Evolutionary conservation across 1,140 invertebrate genomes (phyloP).

Genomic region (Heterodera carotae): DNA sequence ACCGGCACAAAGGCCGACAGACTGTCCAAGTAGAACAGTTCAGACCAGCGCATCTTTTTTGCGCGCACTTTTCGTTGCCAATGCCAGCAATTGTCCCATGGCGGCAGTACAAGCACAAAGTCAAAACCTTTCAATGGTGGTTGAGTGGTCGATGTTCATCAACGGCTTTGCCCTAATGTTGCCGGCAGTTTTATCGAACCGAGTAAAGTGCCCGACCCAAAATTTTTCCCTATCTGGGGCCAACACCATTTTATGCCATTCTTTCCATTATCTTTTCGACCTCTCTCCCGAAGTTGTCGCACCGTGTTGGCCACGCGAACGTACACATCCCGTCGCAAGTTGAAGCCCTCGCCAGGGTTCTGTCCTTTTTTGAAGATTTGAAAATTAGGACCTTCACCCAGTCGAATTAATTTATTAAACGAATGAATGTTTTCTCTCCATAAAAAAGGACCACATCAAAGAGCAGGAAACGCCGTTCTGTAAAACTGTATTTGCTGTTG

Average conservation of each 20-base stretch:
- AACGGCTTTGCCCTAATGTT: not conserved
- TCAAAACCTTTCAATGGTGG: conserved; percentile 50
- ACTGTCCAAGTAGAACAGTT: conserved; percentile 83
- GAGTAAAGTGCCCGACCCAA: too few relatives aligned
- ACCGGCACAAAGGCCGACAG: conserved; percentile 80
- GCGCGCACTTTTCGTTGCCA: conserved; percentile 75
- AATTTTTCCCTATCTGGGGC: too few relatives aligned
- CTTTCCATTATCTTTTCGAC: conserved; percentile 56
- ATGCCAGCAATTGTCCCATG: conserved; percentile 85
- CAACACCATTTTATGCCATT: too few relatives aligned
- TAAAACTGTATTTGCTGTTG: conserved; percentile 28
- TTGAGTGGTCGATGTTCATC: not conserved
- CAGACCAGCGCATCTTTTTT: conserved; percentile 74
- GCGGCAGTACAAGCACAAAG: conserved; percentile 76
- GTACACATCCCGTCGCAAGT: conserved; percentile 90
- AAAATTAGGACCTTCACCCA: not conserved
- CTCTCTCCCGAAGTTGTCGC: conserved; percentile 70
- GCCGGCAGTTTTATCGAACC: too few relatives aligned
- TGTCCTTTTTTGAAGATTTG: conserved; percentile 64
- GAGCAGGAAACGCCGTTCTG: conserved; percentile 25
- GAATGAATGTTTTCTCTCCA: not conserved
- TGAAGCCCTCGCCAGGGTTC: conserved; percentile 92
- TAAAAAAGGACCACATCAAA: conserved; percentile 36
- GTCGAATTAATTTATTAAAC: not conserved
- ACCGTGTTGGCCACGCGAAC: conserved; percentile 83